These are phyloP conservation scores for Nymphalis polychloros DNA, from an alignment of 2,888 invertebrate species.

Conservation along the genomic window DNA sequence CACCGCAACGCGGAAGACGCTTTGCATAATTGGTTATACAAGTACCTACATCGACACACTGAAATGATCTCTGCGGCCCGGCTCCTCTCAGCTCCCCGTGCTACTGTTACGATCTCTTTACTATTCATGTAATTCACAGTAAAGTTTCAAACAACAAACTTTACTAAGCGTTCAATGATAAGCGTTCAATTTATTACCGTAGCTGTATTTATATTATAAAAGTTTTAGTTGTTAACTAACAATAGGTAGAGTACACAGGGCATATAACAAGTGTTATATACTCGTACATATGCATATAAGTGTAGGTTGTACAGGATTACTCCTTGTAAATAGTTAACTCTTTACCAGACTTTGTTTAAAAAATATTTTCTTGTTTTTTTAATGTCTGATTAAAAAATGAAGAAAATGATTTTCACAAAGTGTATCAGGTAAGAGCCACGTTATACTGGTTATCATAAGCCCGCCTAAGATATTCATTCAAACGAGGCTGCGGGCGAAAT, in stretches of 20 bases:
- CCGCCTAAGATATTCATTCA: constrained; percentile 14
- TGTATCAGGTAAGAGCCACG: constrained; percentile 7
- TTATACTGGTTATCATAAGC: constrained; percentile 8
- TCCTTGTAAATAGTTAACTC: no score
- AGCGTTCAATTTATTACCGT: not conserved
- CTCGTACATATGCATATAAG: no score
- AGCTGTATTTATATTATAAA: not conserved
- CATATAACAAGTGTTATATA: not conserved
- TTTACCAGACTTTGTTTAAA: not conserved
- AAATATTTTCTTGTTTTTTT: not conserved
- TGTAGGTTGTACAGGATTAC: no score
- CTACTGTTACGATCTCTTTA: constrained; percentile 10
- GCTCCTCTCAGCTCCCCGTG: constrained; percentile 23
- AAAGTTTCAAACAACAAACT: constrained; percentile 13
- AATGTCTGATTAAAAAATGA: no score
- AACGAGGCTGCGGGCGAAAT: constrained; percentile 12
- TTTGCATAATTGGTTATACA: constrained; percentile 81
- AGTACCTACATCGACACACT: constrained; percentile 60
- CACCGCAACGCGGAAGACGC: constrained; percentile 73
- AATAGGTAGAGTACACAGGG: not conserved
- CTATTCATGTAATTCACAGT: constrained; percentile 9
- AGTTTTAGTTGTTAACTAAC: not conserved
- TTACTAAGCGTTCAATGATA: not conserved
- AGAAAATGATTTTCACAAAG: constrained; percentile 1
- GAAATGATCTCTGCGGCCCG: constrained; percentile 47